These are phyloP conservation scores for Myotis lucifugus DNA, from an alignment of 2,113 vertebrate genomes.

Conservation along the genomic window DNA sequence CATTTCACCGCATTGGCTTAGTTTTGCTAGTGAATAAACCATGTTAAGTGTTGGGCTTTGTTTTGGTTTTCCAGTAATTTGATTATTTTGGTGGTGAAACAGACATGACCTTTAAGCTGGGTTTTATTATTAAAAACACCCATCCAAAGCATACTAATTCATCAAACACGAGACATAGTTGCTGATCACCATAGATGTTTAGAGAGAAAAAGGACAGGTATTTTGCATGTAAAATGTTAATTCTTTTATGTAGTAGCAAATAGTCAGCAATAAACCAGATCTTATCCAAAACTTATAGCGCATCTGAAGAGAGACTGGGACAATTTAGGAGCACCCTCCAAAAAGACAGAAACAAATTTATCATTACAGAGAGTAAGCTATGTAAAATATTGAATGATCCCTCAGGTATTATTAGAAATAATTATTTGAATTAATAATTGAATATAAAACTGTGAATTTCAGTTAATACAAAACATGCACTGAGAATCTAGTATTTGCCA, in stretches of 20 bases:
- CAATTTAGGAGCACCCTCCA: background rate
- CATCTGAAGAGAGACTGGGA: background rate
- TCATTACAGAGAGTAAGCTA: background rate
- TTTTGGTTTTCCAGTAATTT: background rate
- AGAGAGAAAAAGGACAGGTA: background rate
- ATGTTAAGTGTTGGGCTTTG: background rate
- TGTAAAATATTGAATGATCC: background rate
- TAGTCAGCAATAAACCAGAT: background rate
- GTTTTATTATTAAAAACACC: background rate
- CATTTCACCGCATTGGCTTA: background rate
- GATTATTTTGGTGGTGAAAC: background rate
- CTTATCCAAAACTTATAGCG: background rate
- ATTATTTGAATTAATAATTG: conserved; percentile 17
- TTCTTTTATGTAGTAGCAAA: background rate
- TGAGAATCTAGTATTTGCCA: background rate
- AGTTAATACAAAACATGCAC: background rate
- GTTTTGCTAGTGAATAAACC: background rate
- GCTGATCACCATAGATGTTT: background rate
- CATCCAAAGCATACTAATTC: background rate
- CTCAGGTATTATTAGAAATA: background rate
- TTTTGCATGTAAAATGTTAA: background rate
- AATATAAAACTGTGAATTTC: conserved; percentile 14
- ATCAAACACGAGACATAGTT: background rate
- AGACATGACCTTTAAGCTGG: background rate
- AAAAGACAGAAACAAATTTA: background rate